Conservation (phyloP, 2,797 vertebrate genomes). For the Labroides dimidiatus region DNA sequence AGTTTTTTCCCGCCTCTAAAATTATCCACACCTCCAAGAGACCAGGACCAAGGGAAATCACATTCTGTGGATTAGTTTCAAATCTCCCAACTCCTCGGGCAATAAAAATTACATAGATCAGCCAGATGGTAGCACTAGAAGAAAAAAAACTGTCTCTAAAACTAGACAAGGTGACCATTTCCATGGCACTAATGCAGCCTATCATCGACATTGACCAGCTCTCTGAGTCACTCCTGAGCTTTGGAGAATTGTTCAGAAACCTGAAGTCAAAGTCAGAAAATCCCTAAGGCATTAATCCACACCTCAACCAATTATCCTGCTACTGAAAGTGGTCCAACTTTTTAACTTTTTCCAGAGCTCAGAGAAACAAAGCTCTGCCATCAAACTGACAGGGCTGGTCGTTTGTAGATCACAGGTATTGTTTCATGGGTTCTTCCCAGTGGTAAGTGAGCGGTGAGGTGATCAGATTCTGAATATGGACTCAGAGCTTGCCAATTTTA, state of each 20-base stretch:
- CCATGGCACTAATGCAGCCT: conserved; percentile 29
- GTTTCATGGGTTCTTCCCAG: neutral
- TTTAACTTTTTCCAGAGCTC: conserved; percentile 13
- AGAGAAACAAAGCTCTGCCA: conserved; percentile 1
- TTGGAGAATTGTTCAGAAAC: conserved; percentile 39
- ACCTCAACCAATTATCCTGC: conserved; percentile 7
- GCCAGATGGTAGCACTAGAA: conserved; percentile 43
- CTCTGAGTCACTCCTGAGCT: conserved; percentile 30
- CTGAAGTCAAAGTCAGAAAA: conserved; percentile 52
- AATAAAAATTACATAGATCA: conserved; percentile 62
- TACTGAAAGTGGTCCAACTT: conserved; percentile 4
- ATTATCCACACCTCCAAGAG: conserved; percentile 54
- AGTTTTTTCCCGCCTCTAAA: conserved; percentile 37
- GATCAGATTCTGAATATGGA: neutral
- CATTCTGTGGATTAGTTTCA: conserved; percentile 62
- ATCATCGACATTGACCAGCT: conserved; percentile 33
- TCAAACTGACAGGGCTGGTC: neutral
- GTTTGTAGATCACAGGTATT: neutral
- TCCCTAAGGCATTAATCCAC: conserved; percentile 27
- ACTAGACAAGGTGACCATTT: conserved; percentile 51
- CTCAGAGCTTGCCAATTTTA: neutral
- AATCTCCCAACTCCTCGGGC: conserved; percentile 53
- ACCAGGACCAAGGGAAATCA: conserved; percentile 69
- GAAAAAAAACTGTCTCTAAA: conserved; percentile 39
- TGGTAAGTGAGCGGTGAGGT: neutral